Evolutionary conservation across 2,888 invertebrate genomes (phyloP), one percentile per base, ranked within the genome.

Genomic region (Ariolimax columbianus): DNA sequence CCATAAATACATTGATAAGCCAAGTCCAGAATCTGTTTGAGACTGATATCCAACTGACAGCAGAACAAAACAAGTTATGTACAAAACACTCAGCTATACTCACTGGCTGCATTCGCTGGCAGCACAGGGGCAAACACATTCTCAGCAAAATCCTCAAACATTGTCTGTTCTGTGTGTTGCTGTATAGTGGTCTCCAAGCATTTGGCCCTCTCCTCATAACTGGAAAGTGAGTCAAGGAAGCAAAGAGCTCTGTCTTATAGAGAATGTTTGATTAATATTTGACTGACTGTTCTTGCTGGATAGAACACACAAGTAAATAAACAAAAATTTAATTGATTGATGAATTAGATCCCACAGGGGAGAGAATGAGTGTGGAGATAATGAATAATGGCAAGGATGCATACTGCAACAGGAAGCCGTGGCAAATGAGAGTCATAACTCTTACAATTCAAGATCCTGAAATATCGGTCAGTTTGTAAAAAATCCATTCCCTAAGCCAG

Each of bases 201-300:
- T 89, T 97, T 96, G 90, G 97, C 96, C 89, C 98, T 96, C 95
- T 98, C 98, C 94, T 97, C 97, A 95, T 97, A 98, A 93, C 98
- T 98, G 94, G 40, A 19, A 23, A 55, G n/a, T 26, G 36, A 33
- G 51, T 75, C 33, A 75, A 51, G 51, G 75, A 75, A 51, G 17
- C 17, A 30, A 11, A 75, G 19, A 55, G 55, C 47, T 11, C 47
- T 23, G 14, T n/a, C n/a, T n/a, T n/a, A n/a, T n/a, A n/a, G n/a
- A n/a, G n/a, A n/a, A n/a, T n/a, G n/a, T n/a, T n/a, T n/a, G n/a
- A n/a, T n/a, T n/a, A n/a, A n/a, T n/a, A n/a, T n/a, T n/a, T n/a
- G n/a, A n/a, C n/a, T n/a, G n/a, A n/a, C n/a, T n/a, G n/a, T n/a
- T n/a, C n/a, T n/a, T n/a, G n/a, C n/a, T n/a, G n/a, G n/a, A n/a